Conservation (phyloP, 2,888 invertebrate species). For the Nymphalis polychloros region DNA sequence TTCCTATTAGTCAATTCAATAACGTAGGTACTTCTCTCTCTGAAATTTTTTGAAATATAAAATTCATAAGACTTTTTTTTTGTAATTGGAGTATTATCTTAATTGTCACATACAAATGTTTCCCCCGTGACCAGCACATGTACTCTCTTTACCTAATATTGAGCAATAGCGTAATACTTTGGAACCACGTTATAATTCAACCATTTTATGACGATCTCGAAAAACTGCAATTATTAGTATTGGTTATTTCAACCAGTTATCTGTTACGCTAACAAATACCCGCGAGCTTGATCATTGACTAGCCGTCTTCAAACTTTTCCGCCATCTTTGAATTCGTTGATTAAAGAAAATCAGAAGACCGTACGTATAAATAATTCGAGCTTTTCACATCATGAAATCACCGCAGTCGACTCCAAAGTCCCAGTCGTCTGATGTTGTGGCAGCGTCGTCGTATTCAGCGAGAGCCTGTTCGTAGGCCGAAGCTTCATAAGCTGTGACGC, state of each 20-base stretch:
- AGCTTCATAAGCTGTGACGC: conserved; percentile 83
- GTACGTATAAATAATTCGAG: conserved; percentile 3
- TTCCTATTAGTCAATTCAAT: conserved; percentile 29
- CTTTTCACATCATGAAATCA: conserved; percentile 84
- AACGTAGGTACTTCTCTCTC: conserved; percentile 18
- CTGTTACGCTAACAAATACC: conserved; percentile 9
- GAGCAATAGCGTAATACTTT: conserved; percentile 44
- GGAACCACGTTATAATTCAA: background rate
- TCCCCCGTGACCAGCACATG: conserved; percentile 63
- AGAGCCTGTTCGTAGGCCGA: conserved; percentile 82
- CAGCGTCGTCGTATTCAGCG: conserved; percentile 81
- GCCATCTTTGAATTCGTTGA: background rate
- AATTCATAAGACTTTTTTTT: conserved; percentile 55
- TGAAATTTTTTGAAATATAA: conserved; percentile 40
- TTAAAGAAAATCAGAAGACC: conserved; percentile 10
- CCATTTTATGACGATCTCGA: background rate
- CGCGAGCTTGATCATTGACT: background rate
- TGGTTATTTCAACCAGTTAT: background rate
- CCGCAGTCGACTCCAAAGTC: conserved; percentile 88
- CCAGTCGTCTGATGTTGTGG: conserved; percentile 83
- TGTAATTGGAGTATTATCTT: conserved; percentile 37
- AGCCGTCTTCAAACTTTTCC: background rate
- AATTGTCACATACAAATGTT: conserved; percentile 58
- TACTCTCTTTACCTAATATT: conserved; percentile 40
- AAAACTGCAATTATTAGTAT: background rate